phyloP scores from a whole-genome alignment of 2,797 vertebrate species.

The Crocidura indochinensis region DNA sequence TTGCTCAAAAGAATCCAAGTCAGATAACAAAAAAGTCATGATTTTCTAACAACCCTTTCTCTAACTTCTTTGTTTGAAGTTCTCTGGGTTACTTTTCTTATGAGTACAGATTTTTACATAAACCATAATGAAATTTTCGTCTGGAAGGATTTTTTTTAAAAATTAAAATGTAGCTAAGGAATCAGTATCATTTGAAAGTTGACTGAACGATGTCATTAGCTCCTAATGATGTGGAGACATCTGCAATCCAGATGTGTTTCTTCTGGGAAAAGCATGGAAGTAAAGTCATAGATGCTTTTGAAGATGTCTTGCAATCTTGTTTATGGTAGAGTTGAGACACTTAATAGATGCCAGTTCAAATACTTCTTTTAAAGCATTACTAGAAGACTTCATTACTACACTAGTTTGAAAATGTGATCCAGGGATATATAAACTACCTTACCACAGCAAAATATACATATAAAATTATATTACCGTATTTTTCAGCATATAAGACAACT shows the following conservation, averaged over 20 bases:
- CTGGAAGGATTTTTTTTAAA: slow-evolving; percentile 58
- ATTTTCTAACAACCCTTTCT: background rate
- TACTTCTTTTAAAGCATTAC: slow-evolving; percentile 60
- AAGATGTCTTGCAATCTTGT: slow-evolving; percentile 48
- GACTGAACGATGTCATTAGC: background rate
- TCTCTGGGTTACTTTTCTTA: slow-evolving; percentile 8
- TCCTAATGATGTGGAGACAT: background rate
- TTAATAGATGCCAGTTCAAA: slow-evolving; percentile 69
- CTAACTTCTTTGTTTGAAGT: background rate
- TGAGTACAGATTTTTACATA: slow-evolving; percentile 3
- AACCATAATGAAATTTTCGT: background rate
- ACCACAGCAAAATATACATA: too few relatives aligned
- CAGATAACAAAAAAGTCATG: slow-evolving; percentile 59
- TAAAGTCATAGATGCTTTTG: slow-evolving; percentile 23
- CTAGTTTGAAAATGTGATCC: slow-evolving; percentile 5
- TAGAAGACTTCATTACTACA: slow-evolving; percentile 26
- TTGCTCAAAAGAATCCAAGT: slow-evolving; percentile 56
- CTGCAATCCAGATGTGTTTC: background rate
- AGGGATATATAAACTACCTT: background rate
- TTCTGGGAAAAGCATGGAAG: slow-evolving; percentile 18
- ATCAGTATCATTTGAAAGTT: slow-evolving; percentile 63
- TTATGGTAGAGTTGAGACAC: slow-evolving; percentile 69
- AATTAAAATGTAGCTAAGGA: slow-evolving; percentile 41
- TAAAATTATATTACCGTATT: too few relatives aligned
- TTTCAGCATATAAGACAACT: too few relatives aligned